Conservation (phyloP, 2,797 vertebrate genomes). For the Eulemur coronatus region DNA sequence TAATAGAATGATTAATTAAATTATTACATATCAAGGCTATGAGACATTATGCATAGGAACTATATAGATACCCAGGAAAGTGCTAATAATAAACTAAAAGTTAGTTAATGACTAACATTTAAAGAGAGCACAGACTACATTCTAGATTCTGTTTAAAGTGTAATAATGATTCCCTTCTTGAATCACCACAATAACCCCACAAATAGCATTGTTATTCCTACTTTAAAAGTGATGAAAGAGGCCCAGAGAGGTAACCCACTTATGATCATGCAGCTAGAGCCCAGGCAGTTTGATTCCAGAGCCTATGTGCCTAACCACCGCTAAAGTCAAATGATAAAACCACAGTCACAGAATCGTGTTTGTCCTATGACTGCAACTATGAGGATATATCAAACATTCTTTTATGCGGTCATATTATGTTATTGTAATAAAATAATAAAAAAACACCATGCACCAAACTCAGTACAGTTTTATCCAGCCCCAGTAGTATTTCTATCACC, state of each 20-base stretch:
- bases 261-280: background rate
- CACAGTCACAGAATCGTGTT: background rate
- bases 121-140: background rate
- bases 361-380: background rate
- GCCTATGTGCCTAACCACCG: background rate
- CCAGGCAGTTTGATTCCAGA: background rate
- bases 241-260: background rate
- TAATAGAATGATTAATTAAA: constrained; percentile 1
- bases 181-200: background rate
- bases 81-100: background rate
- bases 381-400: background rate
- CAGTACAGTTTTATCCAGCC: constrained; percentile 2
- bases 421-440: constrained; percentile 62
- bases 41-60: background rate
- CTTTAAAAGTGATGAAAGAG: background rate
- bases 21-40: background rate
- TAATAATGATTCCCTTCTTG: background rate
- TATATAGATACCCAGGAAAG: background rate
- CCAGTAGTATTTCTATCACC: constrained; percentile 1
- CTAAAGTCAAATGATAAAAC: background rate
- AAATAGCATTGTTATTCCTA: background rate
- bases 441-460: background rate
- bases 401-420: background rate
- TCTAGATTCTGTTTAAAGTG: background rate
- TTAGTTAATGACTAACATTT: background rate